Evolutionary conservation across 2,797 vertebrate species (phyloP).

Genomic region (Cynodonichthys magdalenae): DNA sequence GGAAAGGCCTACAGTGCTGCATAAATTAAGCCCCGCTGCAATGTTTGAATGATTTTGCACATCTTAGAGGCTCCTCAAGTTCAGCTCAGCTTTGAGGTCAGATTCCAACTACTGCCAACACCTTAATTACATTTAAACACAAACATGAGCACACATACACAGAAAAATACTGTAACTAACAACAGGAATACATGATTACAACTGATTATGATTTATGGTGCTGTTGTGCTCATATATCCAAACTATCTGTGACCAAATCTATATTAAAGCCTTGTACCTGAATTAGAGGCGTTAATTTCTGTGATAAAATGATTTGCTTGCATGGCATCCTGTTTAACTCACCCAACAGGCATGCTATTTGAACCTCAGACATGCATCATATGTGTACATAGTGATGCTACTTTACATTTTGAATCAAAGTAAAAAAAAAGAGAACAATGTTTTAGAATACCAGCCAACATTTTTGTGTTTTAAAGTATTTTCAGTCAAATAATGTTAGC

Average conservation of each 20-base stretch:
- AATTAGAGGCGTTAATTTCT: constrained; percentile 12
- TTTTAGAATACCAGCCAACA: constrained; percentile 6
- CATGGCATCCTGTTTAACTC: not conserved
- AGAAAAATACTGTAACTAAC: constrained; percentile 15
- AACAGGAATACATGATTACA: constrained; percentile 23
- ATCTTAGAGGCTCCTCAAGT: constrained; percentile 15
- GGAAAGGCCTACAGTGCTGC: not conserved
- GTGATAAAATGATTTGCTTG: constrained; percentile 22
- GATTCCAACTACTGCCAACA: constrained; percentile 24
- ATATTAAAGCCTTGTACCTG: constrained; percentile 5
- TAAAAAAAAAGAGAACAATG: constrained; percentile 5
- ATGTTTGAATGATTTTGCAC: constrained; percentile 26
- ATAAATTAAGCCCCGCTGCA: constrained; percentile 4
- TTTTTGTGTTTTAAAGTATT: constrained; percentile 24
- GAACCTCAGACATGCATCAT: too few relatives aligned
- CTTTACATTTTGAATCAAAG: not conserved
- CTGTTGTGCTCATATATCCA: constrained; percentile 13
- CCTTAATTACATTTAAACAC: constrained; percentile 44
- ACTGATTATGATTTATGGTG: constrained; percentile 38
- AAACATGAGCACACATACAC: constrained; percentile 19
- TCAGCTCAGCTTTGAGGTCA: constrained; percentile 21
- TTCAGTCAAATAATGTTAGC: constrained; percentile 33
- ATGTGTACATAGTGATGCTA: not conserved
- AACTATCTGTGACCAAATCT: constrained; percentile 13
- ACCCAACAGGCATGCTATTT: not conserved